Conservation (phyloP, 1,140 invertebrate genomes). For the Cephus cinctus region DNA sequence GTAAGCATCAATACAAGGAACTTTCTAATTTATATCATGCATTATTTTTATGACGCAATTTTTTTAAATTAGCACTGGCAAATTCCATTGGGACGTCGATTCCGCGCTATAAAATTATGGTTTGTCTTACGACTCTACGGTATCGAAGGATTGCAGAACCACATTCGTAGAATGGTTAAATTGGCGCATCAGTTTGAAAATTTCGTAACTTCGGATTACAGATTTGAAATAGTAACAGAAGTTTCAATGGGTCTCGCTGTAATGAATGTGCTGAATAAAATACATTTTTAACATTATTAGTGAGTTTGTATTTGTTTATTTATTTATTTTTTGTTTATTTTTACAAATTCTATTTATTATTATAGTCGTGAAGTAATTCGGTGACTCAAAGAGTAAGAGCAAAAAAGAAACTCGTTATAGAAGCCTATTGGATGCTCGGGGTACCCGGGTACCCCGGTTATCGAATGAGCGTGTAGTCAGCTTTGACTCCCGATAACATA, state of each 20-base stretch:
- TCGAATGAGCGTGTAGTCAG: no score
- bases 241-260: constrained; percentile 79
- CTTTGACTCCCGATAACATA: no score
- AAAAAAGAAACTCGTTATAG: constrained; percentile 58
- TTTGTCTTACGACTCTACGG: constrained; percentile 86
- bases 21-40: not conserved
- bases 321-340: no score
- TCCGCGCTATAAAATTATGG: constrained; percentile 93
- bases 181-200: constrained; percentile 78
- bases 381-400: constrained; percentile 73
- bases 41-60: constrained; percentile 7
- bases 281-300: no score
- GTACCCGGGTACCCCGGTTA: no score
- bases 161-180: constrained; percentile 75
- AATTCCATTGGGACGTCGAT: constrained; percentile 86
- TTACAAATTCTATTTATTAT: no score
- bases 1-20: constrained; percentile 48
- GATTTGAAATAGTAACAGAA: constrained; percentile 78
- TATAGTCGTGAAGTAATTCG: no score
- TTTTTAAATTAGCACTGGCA: constrained; percentile 87
- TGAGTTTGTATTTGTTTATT: no score
- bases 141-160: constrained; percentile 72
- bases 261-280: constrained; percentile 69
- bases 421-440: no score
- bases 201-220: constrained; percentile 65